A percentile compares a stretch with the other conserved stretches of the same genome.
These are phyloP conservation scores for Spodoptera frugiperda DNA, from an alignment of 1,140 invertebrate genomes.

Conservation along the genomic window DNA sequence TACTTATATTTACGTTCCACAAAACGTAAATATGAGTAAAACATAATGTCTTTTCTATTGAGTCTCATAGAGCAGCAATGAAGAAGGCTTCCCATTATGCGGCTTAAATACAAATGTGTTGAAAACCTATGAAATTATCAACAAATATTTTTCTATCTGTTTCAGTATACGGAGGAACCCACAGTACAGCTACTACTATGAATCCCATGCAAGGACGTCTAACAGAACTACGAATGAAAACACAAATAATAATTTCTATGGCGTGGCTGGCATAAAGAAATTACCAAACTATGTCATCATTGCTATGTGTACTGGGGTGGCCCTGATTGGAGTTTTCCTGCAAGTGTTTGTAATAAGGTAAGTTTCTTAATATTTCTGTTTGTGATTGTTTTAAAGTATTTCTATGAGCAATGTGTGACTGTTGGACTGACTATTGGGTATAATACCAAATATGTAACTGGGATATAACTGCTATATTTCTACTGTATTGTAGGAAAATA, in stretches of 20 bases:
- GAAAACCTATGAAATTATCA: background rate
- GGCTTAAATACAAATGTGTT: too few species aligned
- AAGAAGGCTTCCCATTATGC: too few species aligned
- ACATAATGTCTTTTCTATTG: too few species aligned
- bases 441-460: too few species aligned
- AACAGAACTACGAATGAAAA: constrained; percentile 61
- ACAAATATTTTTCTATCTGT: constrained; percentile 34
- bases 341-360: constrained; percentile 87
- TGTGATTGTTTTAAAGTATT: too few species aligned
- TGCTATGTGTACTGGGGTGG: constrained; percentile 83
- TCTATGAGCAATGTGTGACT: background rate
- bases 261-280: constrained; percentile 86
- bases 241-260: constrained; percentile 85
- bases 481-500: too few species aligned
- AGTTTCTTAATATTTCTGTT: background rate
- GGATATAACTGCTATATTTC: too few species aligned
- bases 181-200: constrained; percentile 67
- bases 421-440: too few species aligned
- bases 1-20: too few species aligned
- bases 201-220: constrained; percentile 70
- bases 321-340: constrained; percentile 84
- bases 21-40: too few species aligned
- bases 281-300: constrained; percentile 87
- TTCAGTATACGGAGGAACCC: constrained; percentile 67
- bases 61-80: too few species aligned